These are phyloP conservation scores for Helarctos malayanus DNA, from an alignment of 2,797 vertebrate genomes.

Conservation along the genomic window DNA sequence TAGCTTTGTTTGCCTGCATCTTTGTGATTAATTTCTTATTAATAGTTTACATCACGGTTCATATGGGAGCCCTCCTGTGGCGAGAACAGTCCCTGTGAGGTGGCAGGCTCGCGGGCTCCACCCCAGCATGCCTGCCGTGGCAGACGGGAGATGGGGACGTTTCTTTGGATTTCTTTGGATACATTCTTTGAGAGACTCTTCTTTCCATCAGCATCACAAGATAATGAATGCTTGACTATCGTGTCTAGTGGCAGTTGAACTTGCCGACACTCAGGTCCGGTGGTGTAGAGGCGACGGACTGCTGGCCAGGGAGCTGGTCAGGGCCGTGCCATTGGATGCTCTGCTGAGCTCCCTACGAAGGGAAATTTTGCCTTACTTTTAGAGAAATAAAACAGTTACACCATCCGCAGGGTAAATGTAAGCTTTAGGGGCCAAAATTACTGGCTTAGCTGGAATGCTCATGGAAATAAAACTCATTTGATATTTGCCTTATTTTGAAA, in stretches of 20 bases:
- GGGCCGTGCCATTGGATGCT: rapidly evolving
- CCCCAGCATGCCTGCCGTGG: rapidly evolving
- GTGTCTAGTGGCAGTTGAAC: rapidly evolving
- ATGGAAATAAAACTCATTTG: rapidly evolving
- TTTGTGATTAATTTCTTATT: neutral
- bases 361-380: neutral
- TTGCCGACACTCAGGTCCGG: rapidly evolving
- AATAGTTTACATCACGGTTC: neutral
- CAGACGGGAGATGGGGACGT: rapidly evolving
- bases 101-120: rapidly evolving
- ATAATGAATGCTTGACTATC: neutral
- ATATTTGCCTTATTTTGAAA: neutral
- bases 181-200: neutral
- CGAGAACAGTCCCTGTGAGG: neutral
- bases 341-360: neutral
- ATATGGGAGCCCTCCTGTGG: constrained; percentile 68
- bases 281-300: rapidly evolving
- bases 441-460: neutral
- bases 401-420: neutral
- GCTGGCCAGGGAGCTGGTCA: rapidly evolving
- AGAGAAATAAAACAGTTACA: neutral
- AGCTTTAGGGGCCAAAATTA: neutral
- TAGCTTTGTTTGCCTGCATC: neutral
- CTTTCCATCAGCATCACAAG: neutral
- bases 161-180: neutral